Evolutionary conservation across 1,140 invertebrate species (phyloP).

Genomic region (Triops cancriformis): DNA sequence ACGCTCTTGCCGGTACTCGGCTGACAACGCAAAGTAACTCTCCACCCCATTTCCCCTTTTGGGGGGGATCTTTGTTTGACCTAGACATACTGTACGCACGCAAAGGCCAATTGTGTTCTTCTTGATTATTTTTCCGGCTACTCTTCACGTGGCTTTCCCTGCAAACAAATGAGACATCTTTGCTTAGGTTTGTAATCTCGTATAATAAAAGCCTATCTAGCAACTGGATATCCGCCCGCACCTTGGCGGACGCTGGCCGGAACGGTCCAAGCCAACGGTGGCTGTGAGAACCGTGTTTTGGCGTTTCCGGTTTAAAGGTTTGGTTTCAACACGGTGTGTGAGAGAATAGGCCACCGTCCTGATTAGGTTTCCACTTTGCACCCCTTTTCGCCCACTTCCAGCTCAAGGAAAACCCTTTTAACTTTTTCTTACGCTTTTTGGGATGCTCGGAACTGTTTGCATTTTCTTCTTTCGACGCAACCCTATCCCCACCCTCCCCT

Average conservation of each 20-base stretch:
- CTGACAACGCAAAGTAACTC: background rate
- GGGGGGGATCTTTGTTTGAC: background rate
- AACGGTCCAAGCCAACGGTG: too few relatives aligned
- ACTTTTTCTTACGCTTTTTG: background rate
- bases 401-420: background rate
- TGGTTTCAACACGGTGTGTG: background rate
- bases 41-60: background rate
- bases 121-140: background rate
- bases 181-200: background rate
- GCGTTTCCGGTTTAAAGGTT: background rate
- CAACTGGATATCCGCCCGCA: background rate
- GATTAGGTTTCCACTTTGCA: slow-evolving; percentile 9
- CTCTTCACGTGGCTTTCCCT: background rate
- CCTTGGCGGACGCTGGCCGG: background rate
- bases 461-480: background rate
- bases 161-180: background rate
- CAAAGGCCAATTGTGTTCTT: background rate
- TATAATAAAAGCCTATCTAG: background rate
- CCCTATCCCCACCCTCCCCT: background rate
- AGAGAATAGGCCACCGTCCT: background rate
- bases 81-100: slow-evolving; percentile 4
- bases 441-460: background rate
- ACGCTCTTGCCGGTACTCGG: slow-evolving; percentile 8
- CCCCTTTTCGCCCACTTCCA: background rate
- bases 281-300: background rate